Percentiles rank a stretch among this genome's conserved stretches.
phyloP scores from a whole-genome alignment of 2,113 vertebrate genomes.

The Seriola rivoliana region DNA sequence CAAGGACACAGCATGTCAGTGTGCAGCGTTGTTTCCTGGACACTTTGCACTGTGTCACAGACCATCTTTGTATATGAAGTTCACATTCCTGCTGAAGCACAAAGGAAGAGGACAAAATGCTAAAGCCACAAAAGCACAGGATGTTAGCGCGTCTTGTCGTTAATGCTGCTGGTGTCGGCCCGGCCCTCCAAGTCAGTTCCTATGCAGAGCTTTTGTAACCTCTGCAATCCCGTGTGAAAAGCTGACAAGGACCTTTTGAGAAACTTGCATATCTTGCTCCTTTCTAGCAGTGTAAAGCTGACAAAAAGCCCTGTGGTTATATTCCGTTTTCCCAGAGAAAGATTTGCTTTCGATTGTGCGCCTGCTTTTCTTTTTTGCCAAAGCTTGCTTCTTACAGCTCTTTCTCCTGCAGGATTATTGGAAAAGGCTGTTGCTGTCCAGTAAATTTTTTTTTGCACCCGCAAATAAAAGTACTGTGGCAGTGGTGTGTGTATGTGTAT shows the following conservation, averaged over 20 bases:
- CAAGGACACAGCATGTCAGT: constrained; percentile 8
- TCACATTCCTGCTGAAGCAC: constrained; percentile 60
- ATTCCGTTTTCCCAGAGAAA: constrained; percentile 69
- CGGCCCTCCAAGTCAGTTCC: constrained; percentile 61
- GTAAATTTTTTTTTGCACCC: constrained; percentile 31
- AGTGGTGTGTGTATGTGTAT: background rate
- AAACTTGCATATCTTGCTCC: constrained; percentile 67
- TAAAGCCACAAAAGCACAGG: constrained; percentile 66
- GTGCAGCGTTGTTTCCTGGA: constrained; percentile 11
- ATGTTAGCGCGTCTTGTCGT: constrained; percentile 63
- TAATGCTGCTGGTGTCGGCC: constrained; percentile 55
- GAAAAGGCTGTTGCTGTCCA: constrained; percentile 62
- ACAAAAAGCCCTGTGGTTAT: constrained; percentile 68
- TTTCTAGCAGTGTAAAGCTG: constrained; percentile 60
- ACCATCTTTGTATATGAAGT: constrained; percentile 51
- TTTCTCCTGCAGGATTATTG: constrained; percentile 65
- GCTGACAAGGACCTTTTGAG: constrained; percentile 72
- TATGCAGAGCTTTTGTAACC: constrained; percentile 71
- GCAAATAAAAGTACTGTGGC: constrained; percentile 47
- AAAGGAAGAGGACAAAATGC: constrained; percentile 56
- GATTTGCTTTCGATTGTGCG: constrained; percentile 67
- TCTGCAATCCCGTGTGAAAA: constrained; percentile 69
- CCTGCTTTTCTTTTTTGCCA: constrained; percentile 44
- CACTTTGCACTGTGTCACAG: constrained; percentile 20
- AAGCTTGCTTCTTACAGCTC: constrained; percentile 59